Evolutionary conservation across 1,140 invertebrate species (phyloP).

Genomic region (Pygmarrhopalites habei): DNA sequence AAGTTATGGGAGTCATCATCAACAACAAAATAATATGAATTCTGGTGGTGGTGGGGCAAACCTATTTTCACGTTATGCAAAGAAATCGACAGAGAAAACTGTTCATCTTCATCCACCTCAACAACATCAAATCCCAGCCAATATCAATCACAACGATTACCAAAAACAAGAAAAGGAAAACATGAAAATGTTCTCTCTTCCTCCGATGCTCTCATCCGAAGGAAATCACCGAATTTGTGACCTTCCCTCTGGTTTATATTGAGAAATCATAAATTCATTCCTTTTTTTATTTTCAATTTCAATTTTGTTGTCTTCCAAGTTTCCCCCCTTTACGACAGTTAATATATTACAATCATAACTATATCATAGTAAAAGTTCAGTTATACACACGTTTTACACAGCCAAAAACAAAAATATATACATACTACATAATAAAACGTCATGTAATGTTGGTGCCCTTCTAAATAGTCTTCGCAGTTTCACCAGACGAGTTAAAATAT

Average conservation of each 20-base stretch:
- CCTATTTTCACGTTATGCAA: conserved; percentile 30
- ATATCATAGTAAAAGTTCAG: too few relatives aligned
- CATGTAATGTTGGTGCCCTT: too few relatives aligned
- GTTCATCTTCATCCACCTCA: conserved; percentile 18
- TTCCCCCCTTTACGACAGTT: too few relatives aligned
- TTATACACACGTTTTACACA: too few relatives aligned
- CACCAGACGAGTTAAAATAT: too few relatives aligned
- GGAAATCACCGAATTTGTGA: conserved; percentile 33
- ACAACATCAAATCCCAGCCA: conserved; percentile 12
- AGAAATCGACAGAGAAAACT: conserved; percentile 22
- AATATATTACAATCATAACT: too few relatives aligned
- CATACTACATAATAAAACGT: too few relatives aligned
- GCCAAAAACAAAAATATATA: too few relatives aligned
- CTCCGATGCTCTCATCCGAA: conserved; percentile 23
- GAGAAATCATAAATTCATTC: too few relatives aligned
- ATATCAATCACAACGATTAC: conserved; percentile 16
- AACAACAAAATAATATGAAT: not conserved
- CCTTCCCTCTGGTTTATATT: conserved; percentile 34
- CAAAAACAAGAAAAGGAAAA: conserved; percentile 31
- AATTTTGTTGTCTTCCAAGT: too few relatives aligned
- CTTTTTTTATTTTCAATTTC: too few relatives aligned
- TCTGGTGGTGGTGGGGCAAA: not conserved
- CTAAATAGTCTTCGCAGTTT: too few relatives aligned
- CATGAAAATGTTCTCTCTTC: conserved; percentile 37
- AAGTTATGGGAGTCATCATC: not conserved